Percentiles rank a stretch among this genome's conserved stretches.
phyloP scores from a whole-genome alignment of 2,113 vertebrate genomes.

The Sinocyclocheilus grahami region DNA sequence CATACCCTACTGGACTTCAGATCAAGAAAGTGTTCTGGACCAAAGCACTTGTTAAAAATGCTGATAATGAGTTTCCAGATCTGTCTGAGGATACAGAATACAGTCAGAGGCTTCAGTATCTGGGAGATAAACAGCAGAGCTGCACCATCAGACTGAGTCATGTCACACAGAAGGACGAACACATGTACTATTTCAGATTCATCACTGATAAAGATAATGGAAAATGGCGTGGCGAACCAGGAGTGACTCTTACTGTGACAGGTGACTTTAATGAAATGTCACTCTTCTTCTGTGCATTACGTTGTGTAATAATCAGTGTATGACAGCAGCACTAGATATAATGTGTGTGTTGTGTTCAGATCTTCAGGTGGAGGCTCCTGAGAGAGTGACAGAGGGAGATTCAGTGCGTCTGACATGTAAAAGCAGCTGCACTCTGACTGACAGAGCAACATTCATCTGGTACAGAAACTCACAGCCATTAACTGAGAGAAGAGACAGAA shows the following conservation, averaged over 20 bases:
- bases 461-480: background rate
- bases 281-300: background rate
- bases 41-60: no score
- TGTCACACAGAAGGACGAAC: background rate
- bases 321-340: background rate
- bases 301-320: background rate
- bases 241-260: background rate
- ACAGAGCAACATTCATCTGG: no score
- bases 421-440: no score
- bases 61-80: no score
- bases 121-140: background rate
- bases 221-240: rapidly evolving
- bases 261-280: background rate
- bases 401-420: no score
- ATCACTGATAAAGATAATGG: background rate
- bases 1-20: background rate
- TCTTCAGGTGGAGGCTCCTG: no score
- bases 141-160: background rate
- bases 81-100: background rate
- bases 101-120: slow-evolving; percentile 7
- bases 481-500: background rate
- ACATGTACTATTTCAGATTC: background rate
- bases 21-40: background rate
- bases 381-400: no score
- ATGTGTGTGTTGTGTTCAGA: no score